These are phyloP conservation scores for Ectemnius cavifrons DNA, from an alignment of 2,888 invertebrate genomes.

Conservation along the genomic window DNA sequence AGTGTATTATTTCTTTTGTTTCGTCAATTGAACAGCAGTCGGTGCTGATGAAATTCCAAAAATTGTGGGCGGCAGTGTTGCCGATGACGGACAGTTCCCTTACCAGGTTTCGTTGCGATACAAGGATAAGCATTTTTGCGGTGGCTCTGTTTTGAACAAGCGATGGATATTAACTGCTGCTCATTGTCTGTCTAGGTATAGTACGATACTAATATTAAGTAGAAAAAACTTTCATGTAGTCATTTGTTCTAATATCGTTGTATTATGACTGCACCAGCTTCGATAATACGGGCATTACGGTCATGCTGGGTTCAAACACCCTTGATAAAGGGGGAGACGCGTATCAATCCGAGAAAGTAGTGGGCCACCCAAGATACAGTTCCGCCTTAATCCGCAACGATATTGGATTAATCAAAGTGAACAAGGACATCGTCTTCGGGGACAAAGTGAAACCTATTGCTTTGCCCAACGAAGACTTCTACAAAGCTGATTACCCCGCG, in stretches of 20 bases:
- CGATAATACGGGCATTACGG: slow-evolving; percentile 67
- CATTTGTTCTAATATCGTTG: background rate
- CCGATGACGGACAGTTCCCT: slow-evolving; percentile 80
- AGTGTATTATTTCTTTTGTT: background rate
- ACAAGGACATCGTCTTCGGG: slow-evolving; percentile 67
- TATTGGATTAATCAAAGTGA: slow-evolving; percentile 70
- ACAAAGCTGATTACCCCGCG: slow-evolving; percentile 69
- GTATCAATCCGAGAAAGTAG: slow-evolving; percentile 63
- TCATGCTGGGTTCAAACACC: slow-evolving; percentile 70
- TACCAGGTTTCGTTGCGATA: slow-evolving; percentile 81
- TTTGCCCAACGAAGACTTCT: slow-evolving; percentile 67
- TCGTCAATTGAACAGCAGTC: slow-evolving; percentile 30
- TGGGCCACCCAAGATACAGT: slow-evolving; percentile 68
- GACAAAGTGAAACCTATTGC: slow-evolving; percentile 68
- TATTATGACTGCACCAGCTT: slow-evolving; percentile 57
- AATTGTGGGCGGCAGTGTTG: slow-evolving; percentile 79
- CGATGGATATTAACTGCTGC: slow-evolving; percentile 81
- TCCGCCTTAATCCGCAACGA: slow-evolving; percentile 70
- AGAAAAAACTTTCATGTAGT: too few species aligned
- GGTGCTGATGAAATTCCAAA: slow-evolving; percentile 57
- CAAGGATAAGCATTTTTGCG: slow-evolving; percentile 81
- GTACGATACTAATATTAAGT: too few species aligned
- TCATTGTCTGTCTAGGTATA: slow-evolving; percentile 81
- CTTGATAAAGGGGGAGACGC: slow-evolving; percentile 70
- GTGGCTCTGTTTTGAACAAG: slow-evolving; percentile 81